Conservation (phyloP, 2,113 vertebrate species). For the Rallus limicola region DNA sequence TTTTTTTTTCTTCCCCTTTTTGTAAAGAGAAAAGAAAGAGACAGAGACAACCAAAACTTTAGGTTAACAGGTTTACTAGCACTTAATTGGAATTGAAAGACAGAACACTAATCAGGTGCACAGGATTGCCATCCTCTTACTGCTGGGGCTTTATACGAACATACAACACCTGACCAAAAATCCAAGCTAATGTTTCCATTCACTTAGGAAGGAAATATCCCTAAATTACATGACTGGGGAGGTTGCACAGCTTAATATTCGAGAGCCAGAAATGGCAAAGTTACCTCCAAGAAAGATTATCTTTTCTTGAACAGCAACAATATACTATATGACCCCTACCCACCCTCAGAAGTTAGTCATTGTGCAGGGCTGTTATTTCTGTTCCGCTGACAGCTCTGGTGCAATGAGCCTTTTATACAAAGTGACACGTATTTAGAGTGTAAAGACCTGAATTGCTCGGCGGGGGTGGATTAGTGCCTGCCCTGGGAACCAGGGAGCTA, state of each 20-base stretch:
- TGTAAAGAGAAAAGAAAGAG: neutral
- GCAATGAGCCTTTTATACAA: neutral
- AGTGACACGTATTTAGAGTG: neutral
- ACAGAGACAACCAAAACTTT: neutral
- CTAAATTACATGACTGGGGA: neutral
- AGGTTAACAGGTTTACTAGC: conserved; percentile 42
- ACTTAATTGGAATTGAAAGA: conserved; percentile 10
- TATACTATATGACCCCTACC: neutral
- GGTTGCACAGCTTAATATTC: neutral
- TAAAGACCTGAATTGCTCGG: neutral
- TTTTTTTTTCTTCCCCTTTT: neutral
- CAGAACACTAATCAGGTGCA: neutral
- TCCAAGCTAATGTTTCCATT: neutral
- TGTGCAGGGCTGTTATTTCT: neutral
- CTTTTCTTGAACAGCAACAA: neutral
- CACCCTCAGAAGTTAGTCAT: neutral
- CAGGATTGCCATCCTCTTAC: neutral
- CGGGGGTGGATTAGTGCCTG: neutral
- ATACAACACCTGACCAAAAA: neutral
- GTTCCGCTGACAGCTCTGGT: neutral
- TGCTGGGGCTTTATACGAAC: neutral
- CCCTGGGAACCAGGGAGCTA: neutral
- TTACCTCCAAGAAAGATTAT: neutral
- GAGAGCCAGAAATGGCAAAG: neutral
- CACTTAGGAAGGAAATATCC: neutral